phyloP scores from a whole-genome alignment of 2,113 vertebrate species.

The Thalassoma bifasciatum region DNA sequence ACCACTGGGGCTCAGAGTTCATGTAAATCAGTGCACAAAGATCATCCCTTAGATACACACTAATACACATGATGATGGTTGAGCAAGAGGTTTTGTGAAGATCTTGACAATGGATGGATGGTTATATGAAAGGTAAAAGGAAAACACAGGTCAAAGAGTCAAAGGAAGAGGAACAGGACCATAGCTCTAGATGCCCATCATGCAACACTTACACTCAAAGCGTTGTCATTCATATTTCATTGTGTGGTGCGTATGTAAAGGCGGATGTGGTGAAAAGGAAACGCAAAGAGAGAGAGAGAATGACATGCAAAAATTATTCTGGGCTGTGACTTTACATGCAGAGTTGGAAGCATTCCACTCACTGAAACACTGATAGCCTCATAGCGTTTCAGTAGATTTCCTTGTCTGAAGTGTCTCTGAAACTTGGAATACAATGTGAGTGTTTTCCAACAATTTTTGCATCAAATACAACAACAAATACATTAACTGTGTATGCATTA shows the following conservation, averaged over 20 bases:
- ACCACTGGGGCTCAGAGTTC: constrained; percentile 46
- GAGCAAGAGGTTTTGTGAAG: constrained; percentile 46
- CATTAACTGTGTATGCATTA: not conserved
- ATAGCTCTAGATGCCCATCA: not conserved
- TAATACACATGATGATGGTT: constrained; percentile 17
- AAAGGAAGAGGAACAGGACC: constrained; percentile 2
- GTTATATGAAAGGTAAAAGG: constrained; percentile 7
- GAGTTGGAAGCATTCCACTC: constrained; percentile 5
- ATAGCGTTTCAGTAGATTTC: not conserved
- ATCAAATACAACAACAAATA: too few species aligned
- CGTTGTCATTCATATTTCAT: constrained; percentile 68
- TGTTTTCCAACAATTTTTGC: not conserved
- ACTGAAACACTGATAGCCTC: constrained; percentile 1
- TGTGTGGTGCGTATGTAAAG: constrained; percentile 34
- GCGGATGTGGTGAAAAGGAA: constrained; percentile 20
- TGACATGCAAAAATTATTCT: constrained; percentile 10
- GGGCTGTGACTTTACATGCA: not conserved
- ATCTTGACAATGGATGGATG: constrained; percentile 50
- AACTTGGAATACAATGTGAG: not conserved
- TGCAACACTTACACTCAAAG: constrained; percentile 9
- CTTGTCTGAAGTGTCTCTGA: not conserved
- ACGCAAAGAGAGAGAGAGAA: constrained; percentile 10
- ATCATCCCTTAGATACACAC: constrained; percentile 6
- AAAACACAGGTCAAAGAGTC: constrained; percentile 27
- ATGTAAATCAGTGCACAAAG: constrained; percentile 13